Evolutionary conservation across 2,797 vertebrate genomes (phyloP).

Genomic region (Spinus olivaceus): DNA sequence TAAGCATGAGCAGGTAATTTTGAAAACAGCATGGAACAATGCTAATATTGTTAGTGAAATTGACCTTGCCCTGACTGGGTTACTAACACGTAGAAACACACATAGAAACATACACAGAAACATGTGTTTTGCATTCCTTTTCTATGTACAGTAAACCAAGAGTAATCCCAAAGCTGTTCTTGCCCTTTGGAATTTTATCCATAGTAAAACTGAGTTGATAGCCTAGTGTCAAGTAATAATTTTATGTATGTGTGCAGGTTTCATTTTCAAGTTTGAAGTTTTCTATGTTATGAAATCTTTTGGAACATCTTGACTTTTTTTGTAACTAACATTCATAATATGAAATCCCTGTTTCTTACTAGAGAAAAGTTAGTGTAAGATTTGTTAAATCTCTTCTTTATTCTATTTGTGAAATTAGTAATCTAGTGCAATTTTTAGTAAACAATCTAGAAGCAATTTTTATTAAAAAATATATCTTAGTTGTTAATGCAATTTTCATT

Average conservation of each 20-base stretch:
- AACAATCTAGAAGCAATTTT: background rate
- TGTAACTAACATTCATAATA: background rate
- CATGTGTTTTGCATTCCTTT: fast-evolving
- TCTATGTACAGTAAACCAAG: background rate
- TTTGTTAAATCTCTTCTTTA: background rate
- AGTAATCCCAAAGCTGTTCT: background rate
- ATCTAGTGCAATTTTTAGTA: background rate
- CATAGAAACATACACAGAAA: background rate
- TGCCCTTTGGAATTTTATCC: background rate
- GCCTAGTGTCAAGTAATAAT: background rate
- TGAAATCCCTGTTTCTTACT: background rate
- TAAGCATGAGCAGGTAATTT: background rate
- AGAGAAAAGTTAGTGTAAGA: background rate
- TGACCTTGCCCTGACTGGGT: background rate
- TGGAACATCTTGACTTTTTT: background rate
- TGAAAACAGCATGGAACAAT: background rate
- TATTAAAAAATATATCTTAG: background rate
- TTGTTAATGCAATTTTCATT: background rate
- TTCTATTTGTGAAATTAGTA: background rate
- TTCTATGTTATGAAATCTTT: background rate
- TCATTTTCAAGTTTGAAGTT: background rate
- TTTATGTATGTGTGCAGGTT: background rate
- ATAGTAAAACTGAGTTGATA: background rate
- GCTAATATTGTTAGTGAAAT: background rate
- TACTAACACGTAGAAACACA: background rate